phyloP scores from a whole-genome alignment of 2,797 vertebrate species.

The Alosa sapidissima region DNA sequence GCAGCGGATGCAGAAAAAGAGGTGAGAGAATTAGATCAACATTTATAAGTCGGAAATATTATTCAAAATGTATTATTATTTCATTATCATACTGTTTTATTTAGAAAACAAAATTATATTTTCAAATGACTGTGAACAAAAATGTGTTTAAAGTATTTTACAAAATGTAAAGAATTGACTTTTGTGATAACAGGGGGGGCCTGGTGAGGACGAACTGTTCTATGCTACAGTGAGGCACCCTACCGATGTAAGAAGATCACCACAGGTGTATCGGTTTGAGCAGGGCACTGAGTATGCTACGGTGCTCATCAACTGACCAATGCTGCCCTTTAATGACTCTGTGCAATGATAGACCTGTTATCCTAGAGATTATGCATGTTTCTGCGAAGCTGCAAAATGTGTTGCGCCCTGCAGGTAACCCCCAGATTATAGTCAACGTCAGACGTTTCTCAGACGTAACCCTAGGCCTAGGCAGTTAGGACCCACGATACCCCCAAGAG shows the following conservation, averaged over 20 bases:
- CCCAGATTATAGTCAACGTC: no score
- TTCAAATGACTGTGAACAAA: not conserved
- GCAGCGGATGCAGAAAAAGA: not conserved
- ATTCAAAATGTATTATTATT: no score
- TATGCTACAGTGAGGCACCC: slow-evolving; percentile 42
- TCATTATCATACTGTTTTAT: no score
- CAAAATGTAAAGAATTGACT: not conserved
- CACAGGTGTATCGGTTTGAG: slow-evolving; percentile 27
- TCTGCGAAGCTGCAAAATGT: no score
- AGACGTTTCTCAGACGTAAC: no score
- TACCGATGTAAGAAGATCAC: not conserved
- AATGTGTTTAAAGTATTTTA: no score
- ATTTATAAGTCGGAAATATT: not conserved
- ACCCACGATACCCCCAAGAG: no score
- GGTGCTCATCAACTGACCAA: slow-evolving; percentile 28
- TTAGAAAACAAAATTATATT: not conserved
- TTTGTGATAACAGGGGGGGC: slow-evolving; percentile 34
- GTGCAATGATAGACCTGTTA: no score
- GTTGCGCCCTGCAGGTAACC: no score
- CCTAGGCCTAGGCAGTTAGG: no score
- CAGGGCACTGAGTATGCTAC: slow-evolving; percentile 44
- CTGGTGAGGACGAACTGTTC: slow-evolving; percentile 39
- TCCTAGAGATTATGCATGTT: no score
- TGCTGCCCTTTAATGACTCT: no score
- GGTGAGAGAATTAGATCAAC: not conserved